Conservation (phyloP, 2,888 invertebrate species). For the Oasisia sp. region DNA sequence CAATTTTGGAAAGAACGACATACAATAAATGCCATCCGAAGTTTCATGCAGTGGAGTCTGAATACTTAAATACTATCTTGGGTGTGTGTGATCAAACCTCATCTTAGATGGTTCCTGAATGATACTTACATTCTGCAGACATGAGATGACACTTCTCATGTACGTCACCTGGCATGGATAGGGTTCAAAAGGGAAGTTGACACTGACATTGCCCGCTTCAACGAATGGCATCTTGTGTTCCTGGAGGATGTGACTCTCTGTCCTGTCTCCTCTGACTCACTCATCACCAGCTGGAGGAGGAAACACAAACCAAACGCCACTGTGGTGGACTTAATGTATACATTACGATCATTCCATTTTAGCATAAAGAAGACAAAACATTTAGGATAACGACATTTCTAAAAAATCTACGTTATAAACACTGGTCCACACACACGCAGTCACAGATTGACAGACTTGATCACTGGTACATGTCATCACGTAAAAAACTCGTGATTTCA, state of each 20-base stretch:
- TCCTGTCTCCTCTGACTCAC: background rate
- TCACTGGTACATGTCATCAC: no score
- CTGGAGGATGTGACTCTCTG: background rate
- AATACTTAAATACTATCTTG: no score
- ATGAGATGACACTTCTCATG: slow-evolving; percentile 89
- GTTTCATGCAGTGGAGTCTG: no score
- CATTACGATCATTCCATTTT: background rate
- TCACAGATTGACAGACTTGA: no score
- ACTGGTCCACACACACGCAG: no score
- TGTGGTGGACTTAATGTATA: background rate
- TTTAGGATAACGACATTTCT: background rate
- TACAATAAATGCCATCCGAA: no score
- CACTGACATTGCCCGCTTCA: slow-evolving; percentile 51
- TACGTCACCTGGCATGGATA: slow-evolving; percentile 90
- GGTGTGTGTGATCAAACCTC: no score
- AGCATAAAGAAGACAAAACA: background rate
- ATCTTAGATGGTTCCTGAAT: background rate
- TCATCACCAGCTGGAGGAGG: background rate
- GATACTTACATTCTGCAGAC: slow-evolving; percentile 76
- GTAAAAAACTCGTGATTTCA: no score
- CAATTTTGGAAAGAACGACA: no score
- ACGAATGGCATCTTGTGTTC: slow-evolving; percentile 40
- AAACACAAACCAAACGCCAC: background rate
- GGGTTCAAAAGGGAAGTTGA: slow-evolving; percentile 89
- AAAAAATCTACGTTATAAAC: background rate